Evolutionary conservation across 1,140 invertebrate species (phyloP).

Genomic region (Fopius arisanus): DNA sequence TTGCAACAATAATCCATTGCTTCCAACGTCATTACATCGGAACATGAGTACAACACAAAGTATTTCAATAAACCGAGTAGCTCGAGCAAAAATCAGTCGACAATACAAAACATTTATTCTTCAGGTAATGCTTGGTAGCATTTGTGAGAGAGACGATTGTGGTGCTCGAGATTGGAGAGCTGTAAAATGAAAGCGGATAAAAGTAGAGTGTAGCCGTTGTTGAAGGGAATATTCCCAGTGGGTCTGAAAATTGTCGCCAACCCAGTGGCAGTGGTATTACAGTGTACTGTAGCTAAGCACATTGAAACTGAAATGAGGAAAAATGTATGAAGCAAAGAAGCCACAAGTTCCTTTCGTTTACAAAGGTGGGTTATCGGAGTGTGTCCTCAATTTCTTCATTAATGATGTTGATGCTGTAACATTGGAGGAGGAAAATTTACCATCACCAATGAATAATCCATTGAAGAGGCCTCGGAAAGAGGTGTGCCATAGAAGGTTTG

Average conservation of each 20-base stretch:
- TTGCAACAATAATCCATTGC: too few species aligned
- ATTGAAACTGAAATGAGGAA: not conserved
- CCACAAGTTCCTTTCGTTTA: not conserved
- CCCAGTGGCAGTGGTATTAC: conserved; percentile 10
- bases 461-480: not conserved
- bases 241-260: conserved; percentile 24
- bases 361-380: not conserved
- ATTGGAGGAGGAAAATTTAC: not conserved
- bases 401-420: too few species aligned
- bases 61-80: not conserved
- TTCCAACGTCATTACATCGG: not conserved
- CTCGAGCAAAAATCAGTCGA: not conserved
- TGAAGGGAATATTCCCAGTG: conserved; percentile 21
- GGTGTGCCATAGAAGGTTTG: not conserved
- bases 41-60: not conserved
- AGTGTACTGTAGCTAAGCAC: not conserved
- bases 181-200: conserved; percentile 26
- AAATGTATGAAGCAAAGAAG: not conserved
- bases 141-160: conserved; percentile 16
- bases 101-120: not conserved
- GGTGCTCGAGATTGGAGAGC: conserved; percentile 21
- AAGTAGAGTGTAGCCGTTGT: conserved; percentile 12
- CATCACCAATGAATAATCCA: not conserved
- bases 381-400: not conserved
- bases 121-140: not conserved